Evolutionary conservation across 2,797 vertebrate species (phyloP).

Genomic region (Emys orbicularis): DNA sequence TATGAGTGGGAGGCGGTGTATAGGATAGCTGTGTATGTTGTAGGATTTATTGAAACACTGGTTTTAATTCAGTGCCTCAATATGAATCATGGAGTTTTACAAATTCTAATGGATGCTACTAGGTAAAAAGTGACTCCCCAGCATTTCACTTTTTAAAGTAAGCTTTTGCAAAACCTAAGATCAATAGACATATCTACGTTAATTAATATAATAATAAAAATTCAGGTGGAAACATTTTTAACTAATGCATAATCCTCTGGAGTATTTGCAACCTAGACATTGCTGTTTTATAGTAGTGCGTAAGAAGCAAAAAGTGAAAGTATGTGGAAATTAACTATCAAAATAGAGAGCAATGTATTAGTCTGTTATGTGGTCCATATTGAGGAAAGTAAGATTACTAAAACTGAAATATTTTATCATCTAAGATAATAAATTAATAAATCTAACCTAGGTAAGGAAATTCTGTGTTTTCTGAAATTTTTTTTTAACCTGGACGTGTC

Average conservation of each 20-base stretch:
- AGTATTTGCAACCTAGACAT: background rate
- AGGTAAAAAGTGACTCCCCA: background rate
- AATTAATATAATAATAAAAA: background rate
- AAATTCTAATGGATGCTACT: background rate
- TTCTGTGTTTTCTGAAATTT: background rate
- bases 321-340: background rate
- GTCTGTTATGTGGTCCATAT: background rate
- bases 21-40: background rate
- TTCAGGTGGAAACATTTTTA: background rate
- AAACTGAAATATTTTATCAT: background rate
- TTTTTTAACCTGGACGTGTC: background rate
- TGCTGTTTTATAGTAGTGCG: background rate
- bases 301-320: background rate
- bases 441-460: background rate
- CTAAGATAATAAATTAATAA: background rate
- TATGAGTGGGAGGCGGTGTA: background rate
- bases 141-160: background rate
- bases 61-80: background rate
- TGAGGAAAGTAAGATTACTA: background rate
- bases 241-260: background rate
- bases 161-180: background rate
- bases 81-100: slow-evolving; percentile 18
- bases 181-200: background rate
- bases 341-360: background rate
- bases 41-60: background rate